Conservation (phyloP, 2,113 vertebrate species). For the Colius striatus region DNA sequence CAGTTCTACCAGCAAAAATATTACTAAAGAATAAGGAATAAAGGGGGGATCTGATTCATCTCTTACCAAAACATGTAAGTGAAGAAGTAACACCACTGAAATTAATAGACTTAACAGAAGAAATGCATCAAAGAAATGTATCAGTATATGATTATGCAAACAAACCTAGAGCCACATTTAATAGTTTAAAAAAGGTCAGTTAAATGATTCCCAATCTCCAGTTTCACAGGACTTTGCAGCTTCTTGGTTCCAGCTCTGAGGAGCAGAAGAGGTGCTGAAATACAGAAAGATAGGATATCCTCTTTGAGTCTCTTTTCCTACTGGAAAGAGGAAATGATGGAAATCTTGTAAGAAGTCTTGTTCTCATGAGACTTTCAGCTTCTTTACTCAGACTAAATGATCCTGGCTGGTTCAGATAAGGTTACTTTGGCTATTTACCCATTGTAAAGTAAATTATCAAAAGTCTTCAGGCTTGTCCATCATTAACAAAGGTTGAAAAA, state of each 20-base stretch:
- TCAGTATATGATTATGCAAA: background rate
- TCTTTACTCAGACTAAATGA: constrained; percentile 40
- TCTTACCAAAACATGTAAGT: background rate
- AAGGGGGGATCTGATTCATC: background rate
- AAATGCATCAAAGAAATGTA: background rate
- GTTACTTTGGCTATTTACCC: constrained; percentile 37
- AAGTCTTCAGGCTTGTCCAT: constrained; percentile 47
- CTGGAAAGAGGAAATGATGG: constrained; percentile 51
- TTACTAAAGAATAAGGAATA: background rate
- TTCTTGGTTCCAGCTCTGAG: background rate
- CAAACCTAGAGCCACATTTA: background rate
- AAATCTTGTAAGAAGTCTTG: constrained; percentile 31
- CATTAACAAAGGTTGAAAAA: constrained; percentile 42
- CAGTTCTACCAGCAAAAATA: background rate
- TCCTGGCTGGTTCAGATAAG: constrained; percentile 65
- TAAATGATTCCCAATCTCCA: background rate
- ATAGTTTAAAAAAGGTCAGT: background rate
- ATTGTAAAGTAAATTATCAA: constrained; percentile 57
- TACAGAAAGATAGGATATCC: constrained; percentile 52
- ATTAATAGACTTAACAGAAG: background rate
- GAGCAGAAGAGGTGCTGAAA: constrained; percentile 39
- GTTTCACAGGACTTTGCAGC: background rate
- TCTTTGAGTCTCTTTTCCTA: constrained; percentile 48
- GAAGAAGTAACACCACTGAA: background rate
- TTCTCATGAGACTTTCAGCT: constrained; percentile 47